Conservation (phyloP, 2,888 invertebrate species). For the Seira musarum region DNA sequence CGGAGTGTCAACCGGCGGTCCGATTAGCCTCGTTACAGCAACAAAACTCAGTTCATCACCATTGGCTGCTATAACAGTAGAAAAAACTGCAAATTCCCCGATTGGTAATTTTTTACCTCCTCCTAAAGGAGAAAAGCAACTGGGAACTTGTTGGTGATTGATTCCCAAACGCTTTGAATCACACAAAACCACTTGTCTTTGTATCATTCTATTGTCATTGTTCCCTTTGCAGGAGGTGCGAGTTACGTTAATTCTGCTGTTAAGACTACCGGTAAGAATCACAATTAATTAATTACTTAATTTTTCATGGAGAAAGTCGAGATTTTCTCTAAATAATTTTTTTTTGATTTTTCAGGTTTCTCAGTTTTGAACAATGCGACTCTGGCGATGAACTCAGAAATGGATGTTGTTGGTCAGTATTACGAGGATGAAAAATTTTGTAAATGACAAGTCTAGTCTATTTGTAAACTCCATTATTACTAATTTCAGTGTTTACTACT, state of each 20-base stretch:
- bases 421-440: constrained; percentile 69
- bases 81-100: constrained; percentile 69
- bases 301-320: background rate
- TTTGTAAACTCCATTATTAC: constrained; percentile 60
- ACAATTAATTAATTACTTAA: background rate
- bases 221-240: constrained; percentile 65
- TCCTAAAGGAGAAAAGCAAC: constrained; percentile 62
- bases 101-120: constrained; percentile 63
- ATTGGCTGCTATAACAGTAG: constrained; percentile 69
- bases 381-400: constrained; percentile 66
- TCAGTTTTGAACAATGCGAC: constrained; percentile 67
- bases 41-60: constrained; percentile 70
- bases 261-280: constrained; percentile 60
- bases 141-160: constrained; percentile 63
- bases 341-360: constrained; percentile 59
- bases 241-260: constrained; percentile 66
- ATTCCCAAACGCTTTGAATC: constrained; percentile 57
- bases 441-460: constrained; percentile 70
- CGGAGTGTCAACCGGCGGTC: constrained; percentile 66
- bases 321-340: background rate
- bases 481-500: too few relatives aligned
- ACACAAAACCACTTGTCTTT: constrained; percentile 52
- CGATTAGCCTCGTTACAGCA: constrained; percentile 69
- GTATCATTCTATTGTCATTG: constrained; percentile 57
- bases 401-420: constrained; percentile 69